Evolutionary conservation across 2,888 invertebrate genomes (phyloP), one percentile per base, ranked within the genome.

Genomic region (Calliscelio sp.): DNA sequence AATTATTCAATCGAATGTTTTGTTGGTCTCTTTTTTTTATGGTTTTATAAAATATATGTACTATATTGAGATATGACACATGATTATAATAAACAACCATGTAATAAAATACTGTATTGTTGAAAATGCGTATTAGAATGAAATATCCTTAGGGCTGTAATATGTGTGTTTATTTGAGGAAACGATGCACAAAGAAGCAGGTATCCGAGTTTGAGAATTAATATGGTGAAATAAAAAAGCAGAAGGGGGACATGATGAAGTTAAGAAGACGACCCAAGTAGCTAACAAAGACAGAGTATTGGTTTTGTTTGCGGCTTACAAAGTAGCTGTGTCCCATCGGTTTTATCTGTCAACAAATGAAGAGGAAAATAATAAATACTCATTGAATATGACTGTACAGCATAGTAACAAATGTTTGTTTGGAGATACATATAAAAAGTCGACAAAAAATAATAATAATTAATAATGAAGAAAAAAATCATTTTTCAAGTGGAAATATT

Each of bases 341-440:
- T 85, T 88, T 88, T 87, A 79, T 85, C 87, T 86, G 83, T 77
- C 85, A 71, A 70, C 73, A 80, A 35, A 85, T 73, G 78, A 61
- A 65, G 59, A 59, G 70, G 51, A 77, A 84, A 81, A 85, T 85
- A 86, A 81, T 86, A 84, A 91, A 90, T 91, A 90, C 90, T 92
- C 91, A 89, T 88, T 89, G 90, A 89, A 90, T 90, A 90, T 91
- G 91, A 91, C 90, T 92, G 92, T 92, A 92, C 91, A 92, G 91
- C 89, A 88, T 90, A 91, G 89, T 89, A 88, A 90, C 86, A 87
- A 89, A 87, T 88, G 89, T 88, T 91, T 90, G 90, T 91, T 91
- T 89, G 91, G 89, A 90, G 88, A 89, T 90, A 90, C 90, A 89
- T 91, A 90, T 91, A 91, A 88, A 90, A 87, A 86, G 63, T 68